Conservation (phyloP, 1,140 invertebrate genomes). For the Hydropsyche tenuis region DNA sequence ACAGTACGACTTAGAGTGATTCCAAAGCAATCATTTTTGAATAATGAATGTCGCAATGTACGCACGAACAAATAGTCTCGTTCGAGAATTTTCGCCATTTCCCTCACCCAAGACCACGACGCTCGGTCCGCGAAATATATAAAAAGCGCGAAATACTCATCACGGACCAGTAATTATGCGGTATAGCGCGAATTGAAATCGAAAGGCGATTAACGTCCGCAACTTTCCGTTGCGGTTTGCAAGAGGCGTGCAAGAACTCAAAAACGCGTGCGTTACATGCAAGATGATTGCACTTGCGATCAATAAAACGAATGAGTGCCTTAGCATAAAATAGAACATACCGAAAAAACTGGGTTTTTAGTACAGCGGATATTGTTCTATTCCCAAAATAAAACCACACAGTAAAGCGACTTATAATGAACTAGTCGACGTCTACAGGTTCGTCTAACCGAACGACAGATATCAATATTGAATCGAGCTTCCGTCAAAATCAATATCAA, state of each 20-base stretch:
- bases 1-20: too few species aligned
- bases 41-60: too few species aligned
- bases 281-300: constrained; percentile 17
- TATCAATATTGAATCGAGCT: constrained; percentile 18
- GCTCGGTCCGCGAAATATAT: too few species aligned
- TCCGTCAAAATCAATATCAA: constrained; percentile 14
- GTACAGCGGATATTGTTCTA: background rate
- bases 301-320: too few species aligned
- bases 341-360: too few species aligned
- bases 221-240: constrained; percentile 6
- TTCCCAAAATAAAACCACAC: background rate
- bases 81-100: too few species aligned
- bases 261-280: background rate
- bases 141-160: background rate
- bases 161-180: constrained; percentile 16
- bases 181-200: constrained; percentile 15
- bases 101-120: too few species aligned
- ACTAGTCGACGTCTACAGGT: background rate
- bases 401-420: background rate
- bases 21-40: too few species aligned
- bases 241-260: background rate
- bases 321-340: too few species aligned
- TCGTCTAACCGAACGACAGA: background rate
- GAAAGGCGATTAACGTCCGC: constrained; percentile 9
- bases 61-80: too few species aligned